Evolutionary conservation across 2,113 vertebrate genomes (phyloP).

Genomic region (Cebus imitator): DNA sequence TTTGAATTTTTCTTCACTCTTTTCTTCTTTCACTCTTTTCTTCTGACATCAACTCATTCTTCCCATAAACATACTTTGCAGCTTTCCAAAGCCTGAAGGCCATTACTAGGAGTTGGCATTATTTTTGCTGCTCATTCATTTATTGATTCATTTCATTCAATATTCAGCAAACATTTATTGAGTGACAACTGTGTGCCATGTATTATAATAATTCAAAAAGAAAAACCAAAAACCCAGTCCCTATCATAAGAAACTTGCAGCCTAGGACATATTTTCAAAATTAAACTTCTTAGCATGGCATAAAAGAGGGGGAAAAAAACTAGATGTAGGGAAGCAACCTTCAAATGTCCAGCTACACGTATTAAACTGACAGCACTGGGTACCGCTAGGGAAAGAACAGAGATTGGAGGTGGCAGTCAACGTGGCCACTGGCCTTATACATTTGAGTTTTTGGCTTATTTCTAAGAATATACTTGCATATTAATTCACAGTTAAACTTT

Average conservation of each 20-base stretch:
- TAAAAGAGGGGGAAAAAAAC: not conserved
- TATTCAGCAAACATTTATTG: constrained; percentile 2
- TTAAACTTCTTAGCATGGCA: not conserved
- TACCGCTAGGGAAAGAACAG: not conserved
- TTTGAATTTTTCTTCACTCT: not conserved
- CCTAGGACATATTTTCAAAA: not conserved
- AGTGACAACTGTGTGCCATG: not conserved
- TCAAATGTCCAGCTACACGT: not conserved
- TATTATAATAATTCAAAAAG: not conserved
- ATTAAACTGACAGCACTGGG: not conserved
- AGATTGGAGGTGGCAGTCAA: not conserved
- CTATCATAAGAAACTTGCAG: not conserved
- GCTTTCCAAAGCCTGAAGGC: not conserved
- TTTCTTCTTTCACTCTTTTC: not conserved
- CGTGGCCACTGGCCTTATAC: not conserved
- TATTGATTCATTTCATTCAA: not conserved
- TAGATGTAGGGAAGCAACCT: not conserved
- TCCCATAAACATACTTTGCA: not conserved
- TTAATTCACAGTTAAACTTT: not conserved
- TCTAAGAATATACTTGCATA: not conserved
- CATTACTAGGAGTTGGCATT: not conserved
- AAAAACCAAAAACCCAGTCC: constrained; percentile 18
- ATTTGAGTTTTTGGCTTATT: not conserved
- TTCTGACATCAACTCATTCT: not conserved
- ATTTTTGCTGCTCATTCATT: not conserved